phyloP scores from a whole-genome alignment of 2,113 vertebrate genomes.

The Solenodon paradoxus region DNA sequence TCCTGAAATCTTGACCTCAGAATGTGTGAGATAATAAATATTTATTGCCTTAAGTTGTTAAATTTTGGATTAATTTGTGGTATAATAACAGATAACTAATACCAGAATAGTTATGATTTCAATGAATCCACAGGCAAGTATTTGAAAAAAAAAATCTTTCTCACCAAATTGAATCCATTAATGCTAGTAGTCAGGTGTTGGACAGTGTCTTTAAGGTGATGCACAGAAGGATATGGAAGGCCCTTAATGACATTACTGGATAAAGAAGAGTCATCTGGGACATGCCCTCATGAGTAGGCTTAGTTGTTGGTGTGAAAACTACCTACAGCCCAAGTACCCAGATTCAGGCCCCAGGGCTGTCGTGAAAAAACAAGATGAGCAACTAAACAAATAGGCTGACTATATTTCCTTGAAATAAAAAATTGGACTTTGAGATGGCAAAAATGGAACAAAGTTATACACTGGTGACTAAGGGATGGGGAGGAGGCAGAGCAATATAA shows the following conservation, averaged over 20 bases:
- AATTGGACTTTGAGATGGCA: too few relatives aligned
- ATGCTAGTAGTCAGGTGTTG: not conserved
- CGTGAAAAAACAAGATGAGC: too few relatives aligned
- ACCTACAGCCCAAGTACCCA: too few relatives aligned
- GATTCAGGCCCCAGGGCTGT: too few relatives aligned
- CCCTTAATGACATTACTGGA: not conserved
- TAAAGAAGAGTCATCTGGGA: not conserved
- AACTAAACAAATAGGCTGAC: too few relatives aligned
- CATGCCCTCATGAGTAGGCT: too few relatives aligned
- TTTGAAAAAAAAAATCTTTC: not conserved
- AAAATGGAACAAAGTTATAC: too few relatives aligned
- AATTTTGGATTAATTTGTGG: not conserved
- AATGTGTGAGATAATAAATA: not conserved
- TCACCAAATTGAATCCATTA: not conserved
- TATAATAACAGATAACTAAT: not conserved
- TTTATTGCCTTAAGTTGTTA: not conserved
- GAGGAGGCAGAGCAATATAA: too few relatives aligned
- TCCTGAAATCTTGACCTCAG: not conserved
- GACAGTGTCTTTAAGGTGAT: not conserved
- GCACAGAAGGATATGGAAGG: not conserved
- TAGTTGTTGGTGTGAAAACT: too few relatives aligned
- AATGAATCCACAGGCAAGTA: not conserved
- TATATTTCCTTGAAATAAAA: too few relatives aligned
- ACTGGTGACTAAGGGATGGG: too few relatives aligned
- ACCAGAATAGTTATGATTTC: not conserved